Conservation (phyloP, 1,140 invertebrate species). For the Phymorhynchus buccinoides region DNA sequence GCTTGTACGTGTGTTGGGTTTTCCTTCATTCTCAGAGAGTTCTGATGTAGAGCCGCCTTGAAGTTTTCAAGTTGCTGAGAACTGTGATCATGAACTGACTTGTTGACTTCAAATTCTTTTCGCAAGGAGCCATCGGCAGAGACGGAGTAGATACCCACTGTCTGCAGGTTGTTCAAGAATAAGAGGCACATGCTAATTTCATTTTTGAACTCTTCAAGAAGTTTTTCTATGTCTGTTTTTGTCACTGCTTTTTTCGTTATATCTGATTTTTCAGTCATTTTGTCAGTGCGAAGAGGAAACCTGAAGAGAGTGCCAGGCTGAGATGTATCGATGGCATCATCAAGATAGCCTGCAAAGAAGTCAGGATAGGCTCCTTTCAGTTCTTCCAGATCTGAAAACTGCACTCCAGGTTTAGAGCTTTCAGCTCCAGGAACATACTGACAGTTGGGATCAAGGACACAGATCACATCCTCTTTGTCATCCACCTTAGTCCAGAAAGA, state of each 20-base stretch:
- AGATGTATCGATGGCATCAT: slow-evolving; percentile 36
- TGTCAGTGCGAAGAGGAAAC: slow-evolving; percentile 56
- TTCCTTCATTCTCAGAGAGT: slow-evolving; percentile 4
- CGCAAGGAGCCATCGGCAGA: slow-evolving; percentile 40
- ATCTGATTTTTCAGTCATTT: slow-evolving; percentile 54
- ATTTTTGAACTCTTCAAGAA: no score
- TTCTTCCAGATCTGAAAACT: slow-evolving; percentile 49
- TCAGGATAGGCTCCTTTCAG: slow-evolving; percentile 52
- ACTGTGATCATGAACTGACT: slow-evolving; percentile 37
- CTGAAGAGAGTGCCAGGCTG: slow-evolving; percentile 60
- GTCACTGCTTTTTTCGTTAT: no score
- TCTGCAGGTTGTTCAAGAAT: slow-evolving; percentile 62
- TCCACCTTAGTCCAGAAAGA: slow-evolving; percentile 63
- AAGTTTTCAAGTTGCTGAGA: slow-evolving; percentile 38
- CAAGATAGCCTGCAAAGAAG: slow-evolving; percentile 59
- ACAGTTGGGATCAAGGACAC: slow-evolving; percentile 68
- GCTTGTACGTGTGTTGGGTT: slow-evolving; percentile 1
- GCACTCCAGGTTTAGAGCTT: slow-evolving; percentile 56
- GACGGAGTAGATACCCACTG: slow-evolving; percentile 53
- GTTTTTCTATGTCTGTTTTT: no score
- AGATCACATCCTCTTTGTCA: slow-evolving; percentile 57
- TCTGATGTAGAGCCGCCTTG: slow-evolving; percentile 31
- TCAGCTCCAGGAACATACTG: slow-evolving; percentile 59
- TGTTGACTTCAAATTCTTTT: slow-evolving; percentile 45
- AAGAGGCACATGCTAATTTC: slow-evolving; percentile 57